Base-by-base conservation (phyloP, 2,113 vertebrate genomes). In the Cebus imitator region DNA sequence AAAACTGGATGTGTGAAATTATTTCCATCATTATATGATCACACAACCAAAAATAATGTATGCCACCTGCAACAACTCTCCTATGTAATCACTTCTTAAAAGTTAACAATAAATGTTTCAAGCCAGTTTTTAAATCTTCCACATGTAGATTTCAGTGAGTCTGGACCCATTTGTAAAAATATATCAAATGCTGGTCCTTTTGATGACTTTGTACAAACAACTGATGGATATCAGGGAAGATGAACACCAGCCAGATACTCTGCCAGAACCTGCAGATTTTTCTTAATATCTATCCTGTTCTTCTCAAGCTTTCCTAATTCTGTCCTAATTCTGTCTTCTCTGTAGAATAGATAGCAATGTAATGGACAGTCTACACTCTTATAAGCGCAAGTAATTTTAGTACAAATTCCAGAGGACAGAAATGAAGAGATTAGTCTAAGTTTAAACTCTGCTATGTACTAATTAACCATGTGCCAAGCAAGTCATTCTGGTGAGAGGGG, bases 81-180 rank as follows among this genome's bases (percentile, higher is more conserved):
- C 76, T 61, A 66, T 58, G 8, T 66, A 25, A 17, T 95, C 25
- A 85, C 72, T 52, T 72, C 80, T 93, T 91, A 64, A 86, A 27
- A 70, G 6, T 16, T 76, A 17, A 94, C 94, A 96, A 88, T 30
- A 81, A 90, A 21, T 52, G 68, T 91, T 88, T 84, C 40, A 91
- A 93, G 35, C 17, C 27, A 87, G 1, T 48, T 90, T 94, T 75
- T 18, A 55, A 93, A 87, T 55, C 2, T 32, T 91, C 8, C 52
- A 88, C 8, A 64, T 30, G 43, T 55, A 48, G 35, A 72, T 78
- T 87, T 97, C 73, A 94, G 66, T 48, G 14, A 85, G n/a, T 55
- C 35, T 32, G 40, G 3, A 86, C 8, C 1, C 13, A 43, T 61
- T 70, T 81, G 48, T 70, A 70, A 91, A 93, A 83, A 50, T 72